Evolutionary conservation across 2,113 vertebrate species (phyloP), one percentile per base, ranked within the genome.

Genomic region (Clinocottus analis): DNA sequence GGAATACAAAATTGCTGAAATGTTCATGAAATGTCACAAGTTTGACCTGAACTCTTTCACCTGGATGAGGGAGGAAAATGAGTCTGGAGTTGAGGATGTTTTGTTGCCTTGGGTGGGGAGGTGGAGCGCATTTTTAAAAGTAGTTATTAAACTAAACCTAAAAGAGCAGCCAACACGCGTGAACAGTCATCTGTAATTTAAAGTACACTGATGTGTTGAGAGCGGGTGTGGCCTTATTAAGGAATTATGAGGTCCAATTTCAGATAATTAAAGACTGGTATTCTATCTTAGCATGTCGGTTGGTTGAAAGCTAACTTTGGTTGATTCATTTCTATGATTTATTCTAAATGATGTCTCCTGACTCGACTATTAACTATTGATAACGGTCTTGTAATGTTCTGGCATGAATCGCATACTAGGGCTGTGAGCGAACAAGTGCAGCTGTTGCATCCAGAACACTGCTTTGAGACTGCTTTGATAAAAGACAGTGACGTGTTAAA

Each of bases 111-210:
- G 29, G 65, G 61, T 74, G 67, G 58, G n/a, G 35, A 80, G 61
- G 11, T 17, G 67, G 33, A 61, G 49, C 68, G 27, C 29, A 58
- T 85, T 66, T 51, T 73, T 67, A 69, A 80, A 14, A 79, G 77
- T 76, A 73, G 77, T 80, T 70, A 88, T 86, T 88, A 82, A 75
- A 83, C 33, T 61, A 59, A 87, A 81, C 72, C 66, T 33, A 60
- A 58, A 81, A 61, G 53, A 81, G 80, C 61, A 65, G 84, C 82
- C 74, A 85, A 61, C 66, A 85, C 83, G 74, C 80, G 47, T 68
- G 37, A 82, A 73, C 58, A 77, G 75, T 77, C 16, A 82, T 89
- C 77, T 90, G 55, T 90, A 83, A 90, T 91, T 91, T 83, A 79
- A 55, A 51, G 62, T 56, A 77, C 70, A 68, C 73, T 61, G 59